phyloP scores from a whole-genome alignment of 2,113 vertebrate genomes.

The Charina bottae region DNA sequence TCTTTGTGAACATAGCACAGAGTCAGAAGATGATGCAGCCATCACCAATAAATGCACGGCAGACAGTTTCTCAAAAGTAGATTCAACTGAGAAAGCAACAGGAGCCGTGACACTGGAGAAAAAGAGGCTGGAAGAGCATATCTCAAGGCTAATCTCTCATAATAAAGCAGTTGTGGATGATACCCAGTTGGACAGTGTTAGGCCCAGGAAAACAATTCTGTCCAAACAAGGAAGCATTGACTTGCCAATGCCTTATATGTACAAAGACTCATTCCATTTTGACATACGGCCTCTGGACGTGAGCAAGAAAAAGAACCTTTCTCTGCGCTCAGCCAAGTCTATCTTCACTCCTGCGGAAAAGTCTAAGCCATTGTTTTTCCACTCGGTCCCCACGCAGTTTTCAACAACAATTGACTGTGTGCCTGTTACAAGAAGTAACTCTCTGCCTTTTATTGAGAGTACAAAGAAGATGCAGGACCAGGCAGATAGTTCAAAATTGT shows the following conservation, averaged over 20 bases:
- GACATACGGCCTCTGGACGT: constrained; percentile 81
- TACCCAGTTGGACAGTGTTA: constrained; percentile 86
- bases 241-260: constrained; percentile 93
- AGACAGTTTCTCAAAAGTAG: constrained; percentile 22
- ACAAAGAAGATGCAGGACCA: constrained; percentile 66
- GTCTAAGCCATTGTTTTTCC: constrained; percentile 76
- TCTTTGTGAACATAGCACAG: constrained; percentile 75
- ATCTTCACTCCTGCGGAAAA: constrained; percentile 69
- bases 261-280: constrained; percentile 97
- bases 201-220: constrained; percentile 89
- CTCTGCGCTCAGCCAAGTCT: constrained; percentile 68
- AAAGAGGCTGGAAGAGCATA: constrained; percentile 86
- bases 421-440: constrained; percentile 89
- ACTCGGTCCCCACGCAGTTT: constrained; percentile 86
- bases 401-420: constrained; percentile 78
- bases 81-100: constrained; percentile 46
- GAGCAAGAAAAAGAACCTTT: constrained; percentile 69
- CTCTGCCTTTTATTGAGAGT: constrained; percentile 82
- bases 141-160: constrained; percentile 90
- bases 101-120: constrained; percentile 76
- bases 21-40: constrained; percentile 73
- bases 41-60: constrained; percentile 51
- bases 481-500: constrained; percentile 31
- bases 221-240: constrained; percentile 97
- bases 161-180: constrained; percentile 92